Evolutionary conservation across 2,113 vertebrate genomes (phyloP), one percentile per base, ranked within the genome.

Genomic region (Artemisiospiza belli): DNA sequence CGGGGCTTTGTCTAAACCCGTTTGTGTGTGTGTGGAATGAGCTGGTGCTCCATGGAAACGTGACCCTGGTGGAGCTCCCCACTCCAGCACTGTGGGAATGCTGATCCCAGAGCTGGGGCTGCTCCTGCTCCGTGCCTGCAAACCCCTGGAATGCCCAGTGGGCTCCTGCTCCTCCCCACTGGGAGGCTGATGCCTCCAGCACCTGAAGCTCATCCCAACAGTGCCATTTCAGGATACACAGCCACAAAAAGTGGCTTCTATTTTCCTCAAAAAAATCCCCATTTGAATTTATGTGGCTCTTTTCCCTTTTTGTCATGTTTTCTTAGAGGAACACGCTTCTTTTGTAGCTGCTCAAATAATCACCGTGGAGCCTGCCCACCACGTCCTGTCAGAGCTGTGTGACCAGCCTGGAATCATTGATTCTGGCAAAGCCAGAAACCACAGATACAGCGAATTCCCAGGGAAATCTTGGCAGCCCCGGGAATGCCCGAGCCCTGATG

Each of bases 121-220:
- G 47, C 61, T 89, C 66, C 59, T 66, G 52, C 44, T 61, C 39
- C 63, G 8, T 18, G 31, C 74, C 67, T 37, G 63, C 27, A 52
- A 46, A 13, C 20, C 13, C 5, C 5, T 3, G 12, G 41, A 61
- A 31, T 39, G 33, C 12, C 0, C 0, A 10, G 25, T 11, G 52
- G 62, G 13, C 7, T 35, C 37, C 31, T 30, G 81, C 66, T 62
- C 61, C 69, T 81, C 31, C 15, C 55, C 54, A 23, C 2, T 5
- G 58, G 44, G 37, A 54, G 8, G 9, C 0, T 9, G 37, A 6
- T 67, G 17, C 18, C 46, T 81, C 59, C 44, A 7, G 24, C 7
- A 23, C 27, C 74, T n/a, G 13, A 64, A 44, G 46, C 57, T 31
- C 22, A 10, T 47, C 52, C 47, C 47, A 43, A 7, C 12, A 22